Percentiles rank a stretch among this genome's conserved stretches.
Conservation (phyloP, 2,888 invertebrate species). For the Eurytoma californica region DNA sequence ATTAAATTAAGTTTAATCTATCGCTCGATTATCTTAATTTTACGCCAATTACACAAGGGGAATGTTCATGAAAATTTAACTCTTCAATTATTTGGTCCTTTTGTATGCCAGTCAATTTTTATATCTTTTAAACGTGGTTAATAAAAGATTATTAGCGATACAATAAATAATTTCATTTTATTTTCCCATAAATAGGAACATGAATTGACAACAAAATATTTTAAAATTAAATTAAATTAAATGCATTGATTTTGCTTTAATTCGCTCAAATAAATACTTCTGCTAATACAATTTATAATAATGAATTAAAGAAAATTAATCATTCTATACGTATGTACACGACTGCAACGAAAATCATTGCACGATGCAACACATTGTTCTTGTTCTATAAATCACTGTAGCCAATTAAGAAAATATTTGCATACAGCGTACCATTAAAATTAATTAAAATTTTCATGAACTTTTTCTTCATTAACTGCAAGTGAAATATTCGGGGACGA, state of each 20-base stretch:
- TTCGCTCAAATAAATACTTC: slow-evolving; percentile 1
- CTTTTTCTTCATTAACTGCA: slow-evolving; percentile 25
- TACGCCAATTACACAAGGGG: neutral
- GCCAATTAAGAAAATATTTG: too few species aligned
- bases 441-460: slow-evolving; percentile 25
- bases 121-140: too few species aligned
- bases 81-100: too few species aligned
- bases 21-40: slow-evolving; percentile 27
- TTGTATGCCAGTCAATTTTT: too few species aligned
- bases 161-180: too few species aligned
- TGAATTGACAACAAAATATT: too few species aligned
- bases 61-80: slow-evolving; percentile 33
- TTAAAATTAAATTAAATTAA: too few species aligned
- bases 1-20: slow-evolving; percentile 31
- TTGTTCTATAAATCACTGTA: too few species aligned
- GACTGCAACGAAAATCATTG: neutral
- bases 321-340: neutral
- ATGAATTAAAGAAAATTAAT: neutral
- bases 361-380: too few species aligned
- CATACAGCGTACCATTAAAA: neutral
- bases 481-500: neutral
- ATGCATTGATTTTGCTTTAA: neutral
- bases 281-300: neutral
- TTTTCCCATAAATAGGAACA: too few species aligned
- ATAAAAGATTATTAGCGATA: too few species aligned